Evolutionary conservation across 2,797 vertebrate genomes (phyloP).

Genomic region (Galagoides demidoff): DNA sequence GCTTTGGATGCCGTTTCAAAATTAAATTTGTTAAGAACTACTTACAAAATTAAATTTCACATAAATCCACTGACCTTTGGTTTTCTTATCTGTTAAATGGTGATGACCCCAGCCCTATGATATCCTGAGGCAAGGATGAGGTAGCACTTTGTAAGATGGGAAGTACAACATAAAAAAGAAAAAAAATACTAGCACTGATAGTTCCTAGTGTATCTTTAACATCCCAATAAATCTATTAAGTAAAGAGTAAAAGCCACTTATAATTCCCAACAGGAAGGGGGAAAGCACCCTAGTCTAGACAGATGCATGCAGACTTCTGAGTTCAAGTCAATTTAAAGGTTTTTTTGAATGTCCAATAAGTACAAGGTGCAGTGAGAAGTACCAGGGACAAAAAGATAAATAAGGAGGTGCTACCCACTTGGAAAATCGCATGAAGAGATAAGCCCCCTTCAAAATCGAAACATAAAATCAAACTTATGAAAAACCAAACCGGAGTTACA

Average conservation of each 20-base stretch:
- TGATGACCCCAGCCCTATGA: background rate
- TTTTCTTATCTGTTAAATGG: conserved; percentile 50
- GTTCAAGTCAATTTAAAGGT: background rate
- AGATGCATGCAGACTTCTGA: background rate
- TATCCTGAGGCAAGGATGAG: conserved; percentile 15
- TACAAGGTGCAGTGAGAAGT: background rate
- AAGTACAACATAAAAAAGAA: background rate
- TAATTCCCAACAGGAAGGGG: background rate
- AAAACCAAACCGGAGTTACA: background rate
- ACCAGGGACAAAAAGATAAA: background rate
- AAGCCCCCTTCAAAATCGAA: conserved; percentile 13
- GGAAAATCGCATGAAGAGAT: conserved; percentile 35
- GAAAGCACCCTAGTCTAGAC: background rate
- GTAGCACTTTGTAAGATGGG: background rate
- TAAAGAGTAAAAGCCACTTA: background rate
- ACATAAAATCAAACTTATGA: background rate
- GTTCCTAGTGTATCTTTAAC: background rate
- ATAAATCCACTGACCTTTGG: conserved; percentile 38
- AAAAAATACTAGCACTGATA: background rate
- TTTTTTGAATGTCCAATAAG: background rate
- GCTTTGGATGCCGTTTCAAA: conserved; percentile 51
- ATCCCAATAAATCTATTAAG: background rate
- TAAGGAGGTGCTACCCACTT: background rate
- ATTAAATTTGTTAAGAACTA: conserved; percentile 51
- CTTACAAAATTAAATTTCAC: conserved; percentile 41